Percentiles rank a stretch among this genome's conserved stretches.
These are phyloP conservation scores for Aethes cnicana DNA, from an alignment of 2,888 invertebrate genomes.

Conservation along the genomic window DNA sequence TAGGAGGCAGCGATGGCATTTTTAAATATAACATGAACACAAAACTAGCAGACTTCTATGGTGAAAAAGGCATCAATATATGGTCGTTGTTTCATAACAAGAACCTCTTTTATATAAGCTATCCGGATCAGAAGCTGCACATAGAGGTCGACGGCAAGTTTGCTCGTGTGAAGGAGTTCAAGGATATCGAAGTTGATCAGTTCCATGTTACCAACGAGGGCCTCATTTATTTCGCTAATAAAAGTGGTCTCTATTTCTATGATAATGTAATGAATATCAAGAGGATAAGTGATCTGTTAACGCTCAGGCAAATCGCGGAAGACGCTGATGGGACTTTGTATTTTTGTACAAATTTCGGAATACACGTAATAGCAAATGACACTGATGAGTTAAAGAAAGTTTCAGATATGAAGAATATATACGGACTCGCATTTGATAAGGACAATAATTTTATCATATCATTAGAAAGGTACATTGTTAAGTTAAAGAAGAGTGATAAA, in stretches of 20 bases:
- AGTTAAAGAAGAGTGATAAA: conserved; percentile 43
- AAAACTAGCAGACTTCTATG: conserved; percentile 56
- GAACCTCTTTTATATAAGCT: conserved; percentile 62
- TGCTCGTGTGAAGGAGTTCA: conserved; percentile 55
- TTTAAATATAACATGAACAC: conserved; percentile 61
- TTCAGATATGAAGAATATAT: conserved; percentile 48
- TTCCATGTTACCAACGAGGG: conserved; percentile 48
- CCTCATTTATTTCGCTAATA: conserved; percentile 56
- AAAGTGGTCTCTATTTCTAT: conserved; percentile 55
- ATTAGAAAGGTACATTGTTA: conserved; percentile 53
- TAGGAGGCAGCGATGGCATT: conserved; percentile 66
- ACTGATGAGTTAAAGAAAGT: conserved; percentile 47
- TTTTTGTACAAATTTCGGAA: conserved; percentile 56
- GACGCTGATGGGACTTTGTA: conserved; percentile 57
- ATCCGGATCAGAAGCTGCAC: conserved; percentile 59
- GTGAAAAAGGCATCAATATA: conserved; percentile 56
- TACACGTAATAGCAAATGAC: conserved; percentile 39
- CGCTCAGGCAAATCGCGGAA: conserved; percentile 59
- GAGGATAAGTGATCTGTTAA: conserved; percentile 48
- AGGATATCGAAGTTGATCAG: conserved; percentile 56
- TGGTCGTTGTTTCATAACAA: conserved; percentile 57
- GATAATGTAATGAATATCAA: conserved; percentile 41
- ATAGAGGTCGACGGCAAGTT: conserved; percentile 59
- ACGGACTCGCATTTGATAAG: conserved; percentile 59
- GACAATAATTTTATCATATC: conserved; percentile 60